These are phyloP conservation scores for Aurelia aurita complex sp. Pacific DNA, from an alignment of 30 jellyfish, hydroid and myxozoan species.

Conservation along the genomic window DNA sequence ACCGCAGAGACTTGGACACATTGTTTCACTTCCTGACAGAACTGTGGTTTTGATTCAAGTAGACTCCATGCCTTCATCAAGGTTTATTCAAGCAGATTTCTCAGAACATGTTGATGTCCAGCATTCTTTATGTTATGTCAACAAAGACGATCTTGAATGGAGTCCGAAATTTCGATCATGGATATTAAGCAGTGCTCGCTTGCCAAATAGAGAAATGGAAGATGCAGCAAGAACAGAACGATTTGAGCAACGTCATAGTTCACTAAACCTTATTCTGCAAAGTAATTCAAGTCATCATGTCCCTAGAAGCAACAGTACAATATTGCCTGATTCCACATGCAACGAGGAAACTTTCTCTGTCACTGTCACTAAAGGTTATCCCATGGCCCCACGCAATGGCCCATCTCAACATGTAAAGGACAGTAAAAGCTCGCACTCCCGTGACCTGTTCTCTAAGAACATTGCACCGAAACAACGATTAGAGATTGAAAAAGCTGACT, in stretches of 20 bases:
- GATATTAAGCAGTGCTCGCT: neutral
- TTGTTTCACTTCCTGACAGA: conserved; percentile 54
- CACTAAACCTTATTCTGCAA: neutral
- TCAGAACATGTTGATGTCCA: neutral
- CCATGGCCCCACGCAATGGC: too few species aligned
- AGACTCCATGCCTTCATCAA: conserved; percentile 25
- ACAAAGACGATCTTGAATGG: conserved; percentile 46
- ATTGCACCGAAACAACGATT: neutral
- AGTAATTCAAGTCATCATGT: conserved; percentile 1
- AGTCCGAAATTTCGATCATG: conserved; percentile 24
- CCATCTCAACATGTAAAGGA: too few species aligned
- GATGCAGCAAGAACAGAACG: neutral
- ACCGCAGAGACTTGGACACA: conserved; percentile 58
- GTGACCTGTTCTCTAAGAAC: too few species aligned
- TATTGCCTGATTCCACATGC: neutral
- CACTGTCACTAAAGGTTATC: neutral
- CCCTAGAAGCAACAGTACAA: neutral
- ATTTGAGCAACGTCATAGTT: neutral
- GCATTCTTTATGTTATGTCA: conserved; percentile 35
- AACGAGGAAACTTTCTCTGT: neutral
- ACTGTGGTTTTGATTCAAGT: conserved; percentile 35
- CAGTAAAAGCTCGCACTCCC: too few species aligned
- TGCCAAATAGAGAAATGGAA: neutral
- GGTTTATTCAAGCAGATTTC: conserved; percentile 38
- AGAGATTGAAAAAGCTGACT: neutral